Evolutionary conservation across 2,888 invertebrate genomes (phyloP).

Genomic region (Cheilosia soror): DNA sequence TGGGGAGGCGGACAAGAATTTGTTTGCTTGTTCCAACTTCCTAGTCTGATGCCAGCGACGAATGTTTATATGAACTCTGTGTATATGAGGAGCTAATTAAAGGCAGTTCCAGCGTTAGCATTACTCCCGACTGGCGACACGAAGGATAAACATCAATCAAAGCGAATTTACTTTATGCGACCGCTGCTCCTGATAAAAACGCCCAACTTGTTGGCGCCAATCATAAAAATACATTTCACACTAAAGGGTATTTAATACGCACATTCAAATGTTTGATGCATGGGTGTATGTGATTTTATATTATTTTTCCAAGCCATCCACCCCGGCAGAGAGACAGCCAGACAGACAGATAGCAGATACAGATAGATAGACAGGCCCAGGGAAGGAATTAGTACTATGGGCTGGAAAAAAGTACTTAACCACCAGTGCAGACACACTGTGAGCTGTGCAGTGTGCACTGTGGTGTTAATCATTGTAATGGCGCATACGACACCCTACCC

Average conservation of each 20-base stretch:
- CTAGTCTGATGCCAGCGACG: constrained; percentile 36
- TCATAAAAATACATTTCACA: constrained; percentile 63
- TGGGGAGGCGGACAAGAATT: neutral
- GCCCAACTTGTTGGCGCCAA: constrained; percentile 73
- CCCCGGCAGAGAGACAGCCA: constrained; percentile 30
- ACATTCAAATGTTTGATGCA: constrained; percentile 51
- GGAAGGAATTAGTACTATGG: constrained; percentile 33
- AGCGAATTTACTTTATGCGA: constrained; percentile 70
- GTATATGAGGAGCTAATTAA: constrained; percentile 53
- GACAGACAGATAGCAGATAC: constrained; percentile 36
- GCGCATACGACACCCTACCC: constrained; percentile 55
- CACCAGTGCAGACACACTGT: constrained; percentile 31
- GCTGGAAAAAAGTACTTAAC: constrained; percentile 13
- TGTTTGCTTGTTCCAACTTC: constrained; percentile 42
- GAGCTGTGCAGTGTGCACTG: constrained; percentile 23
- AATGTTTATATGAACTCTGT: constrained; percentile 58
- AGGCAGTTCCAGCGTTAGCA: constrained; percentile 30
- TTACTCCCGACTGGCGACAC: constrained; percentile 69
- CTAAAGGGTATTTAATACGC: constrained; percentile 11
- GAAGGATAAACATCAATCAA: constrained; percentile 75
- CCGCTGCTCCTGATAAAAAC: constrained; percentile 67
- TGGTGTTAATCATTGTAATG: constrained; percentile 70
- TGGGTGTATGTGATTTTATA: constrained; percentile 60
- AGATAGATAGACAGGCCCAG: constrained; percentile 34
- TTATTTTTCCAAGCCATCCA: constrained; percentile 31